A percentile compares a stretch with the other conserved stretches of the same genome.
These are phyloP conservation scores for Nipponia nippon DNA, from an alignment of 2,113 vertebrate species.

Conservation along the genomic window DNA sequence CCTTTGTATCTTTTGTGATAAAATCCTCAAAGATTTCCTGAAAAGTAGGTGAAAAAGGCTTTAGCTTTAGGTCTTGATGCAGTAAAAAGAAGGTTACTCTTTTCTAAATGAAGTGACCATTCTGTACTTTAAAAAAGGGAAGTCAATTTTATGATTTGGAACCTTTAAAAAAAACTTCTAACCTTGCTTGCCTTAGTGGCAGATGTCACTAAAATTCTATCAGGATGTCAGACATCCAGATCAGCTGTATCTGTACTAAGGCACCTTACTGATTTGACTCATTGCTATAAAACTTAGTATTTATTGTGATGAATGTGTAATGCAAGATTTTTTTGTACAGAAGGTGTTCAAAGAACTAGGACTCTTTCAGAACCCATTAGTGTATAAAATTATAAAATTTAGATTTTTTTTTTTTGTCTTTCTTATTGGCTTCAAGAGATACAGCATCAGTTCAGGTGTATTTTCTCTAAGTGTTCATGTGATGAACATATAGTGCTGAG, in stretches of 20 bases:
- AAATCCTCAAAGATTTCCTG: conserved; percentile 54
- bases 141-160: not conserved
- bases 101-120: not conserved
- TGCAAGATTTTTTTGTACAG: not conserved
- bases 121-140: not conserved
- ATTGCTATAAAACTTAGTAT: not conserved
- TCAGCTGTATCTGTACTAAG: not conserved
- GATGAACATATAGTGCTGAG: not conserved
- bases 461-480: not conserved
- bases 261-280: not conserved
- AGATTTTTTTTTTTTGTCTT: not conserved
- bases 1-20: conserved; percentile 46
- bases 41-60: conserved; percentile 55
- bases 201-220: not conserved
- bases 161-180: not conserved
- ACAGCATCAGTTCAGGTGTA: not conserved
- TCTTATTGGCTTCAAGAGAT: not conserved
- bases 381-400: not conserved
- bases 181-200: not conserved
- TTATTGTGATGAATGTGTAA: not conserved
- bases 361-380: not conserved
- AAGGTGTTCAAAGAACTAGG: not conserved
- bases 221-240: not conserved
- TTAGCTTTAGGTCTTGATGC: conserved; percentile 48
- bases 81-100: not conserved